A percentile compares a stretch with the other conserved stretches of the same genome.
phyloP scores from a whole-genome alignment of 1,140 invertebrate genomes.

The Zaprionus capensis region DNA sequence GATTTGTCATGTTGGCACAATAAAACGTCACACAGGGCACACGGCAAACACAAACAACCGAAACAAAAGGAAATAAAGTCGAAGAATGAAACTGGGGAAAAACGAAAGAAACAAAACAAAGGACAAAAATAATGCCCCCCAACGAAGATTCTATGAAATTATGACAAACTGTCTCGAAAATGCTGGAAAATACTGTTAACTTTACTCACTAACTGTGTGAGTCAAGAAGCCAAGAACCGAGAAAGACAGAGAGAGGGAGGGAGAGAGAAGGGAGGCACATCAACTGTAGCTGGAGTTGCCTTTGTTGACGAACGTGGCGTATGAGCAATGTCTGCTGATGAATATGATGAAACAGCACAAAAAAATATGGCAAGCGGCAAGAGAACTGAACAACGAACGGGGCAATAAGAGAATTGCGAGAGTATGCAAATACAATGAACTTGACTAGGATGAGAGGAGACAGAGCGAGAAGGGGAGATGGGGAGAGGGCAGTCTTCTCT shows the following conservation, averaged over 20 bases:
- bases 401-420: background rate
- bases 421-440: constrained; percentile 80
- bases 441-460: constrained; percentile 49
- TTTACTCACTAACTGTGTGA: constrained; percentile 57
- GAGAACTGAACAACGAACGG: background rate
- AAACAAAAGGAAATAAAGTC: constrained; percentile 23
- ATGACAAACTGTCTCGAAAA: constrained; percentile 82
- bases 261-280: constrained; percentile 17
- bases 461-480: background rate
- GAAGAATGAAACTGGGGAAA: constrained; percentile 25
- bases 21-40: constrained; percentile 59
- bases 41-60: background rate
- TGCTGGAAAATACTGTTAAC: constrained; percentile 81
- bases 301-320: constrained; percentile 78
- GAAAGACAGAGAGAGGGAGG: constrained; percentile 6
- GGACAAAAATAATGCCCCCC: constrained; percentile 17
- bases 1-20: constrained; percentile 82
- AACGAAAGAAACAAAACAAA: constrained; percentile 9
- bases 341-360: constrained; percentile 81
- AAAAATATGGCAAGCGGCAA: constrained; percentile 62
- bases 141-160: constrained; percentile 74
- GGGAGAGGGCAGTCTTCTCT: background rate
- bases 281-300: constrained; percentile 56
- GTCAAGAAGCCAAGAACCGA: constrained; percentile 31
- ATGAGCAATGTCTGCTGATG: constrained; percentile 80